Percentiles rank a stretch among this genome's conserved stretches.
Conservation (phyloP, 37 sponge, comb jelly and placozoan genomes). For the Tethya wilhelma region DNA sequence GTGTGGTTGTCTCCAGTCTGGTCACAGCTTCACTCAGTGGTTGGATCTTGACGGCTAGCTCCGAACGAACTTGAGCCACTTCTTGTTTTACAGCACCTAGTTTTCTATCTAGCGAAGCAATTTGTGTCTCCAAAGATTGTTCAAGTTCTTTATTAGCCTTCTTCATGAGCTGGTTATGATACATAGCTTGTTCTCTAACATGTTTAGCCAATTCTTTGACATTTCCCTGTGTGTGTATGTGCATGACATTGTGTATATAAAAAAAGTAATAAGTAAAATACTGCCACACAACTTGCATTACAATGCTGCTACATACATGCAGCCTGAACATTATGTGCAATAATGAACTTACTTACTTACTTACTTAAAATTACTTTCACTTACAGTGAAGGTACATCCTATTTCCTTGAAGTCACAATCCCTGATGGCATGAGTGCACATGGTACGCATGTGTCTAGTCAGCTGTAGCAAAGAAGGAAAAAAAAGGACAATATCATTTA, state of each 20-base stretch:
- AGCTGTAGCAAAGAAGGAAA: too few species aligned
- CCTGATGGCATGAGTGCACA: too few species aligned
- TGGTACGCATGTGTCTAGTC: too few species aligned
- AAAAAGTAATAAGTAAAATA: not conserved
- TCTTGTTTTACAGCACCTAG: conserved; percentile 16
- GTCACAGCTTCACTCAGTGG: conserved; percentile 38
- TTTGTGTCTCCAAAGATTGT: not conserved
- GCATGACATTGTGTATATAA: not conserved
- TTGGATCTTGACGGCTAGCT: conserved; percentile 14
- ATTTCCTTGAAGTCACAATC: conserved; percentile 28
- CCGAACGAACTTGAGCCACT: not conserved
- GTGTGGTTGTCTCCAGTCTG: conserved; percentile 38
- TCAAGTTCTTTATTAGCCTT: not conserved
- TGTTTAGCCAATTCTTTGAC: conserved; percentile 28
- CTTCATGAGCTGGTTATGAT: conserved; percentile 18
- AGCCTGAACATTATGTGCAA: too few species aligned
- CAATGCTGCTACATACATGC: not conserved
- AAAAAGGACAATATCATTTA: too few species aligned
- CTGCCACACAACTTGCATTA: not conserved
- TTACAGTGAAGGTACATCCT: conserved; percentile 51
- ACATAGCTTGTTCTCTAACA: conserved; percentile 4
- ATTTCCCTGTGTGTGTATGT: conserved; percentile 26
- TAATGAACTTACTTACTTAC: not conserved
- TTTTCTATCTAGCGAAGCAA: not conserved
- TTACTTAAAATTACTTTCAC: too few species aligned